A percentile compares a stretch with the other conserved stretches of the same genome.
phyloP scores from a whole-genome alignment of 2,113 vertebrate genomes.

The Pollimyrus isidori region DNA sequence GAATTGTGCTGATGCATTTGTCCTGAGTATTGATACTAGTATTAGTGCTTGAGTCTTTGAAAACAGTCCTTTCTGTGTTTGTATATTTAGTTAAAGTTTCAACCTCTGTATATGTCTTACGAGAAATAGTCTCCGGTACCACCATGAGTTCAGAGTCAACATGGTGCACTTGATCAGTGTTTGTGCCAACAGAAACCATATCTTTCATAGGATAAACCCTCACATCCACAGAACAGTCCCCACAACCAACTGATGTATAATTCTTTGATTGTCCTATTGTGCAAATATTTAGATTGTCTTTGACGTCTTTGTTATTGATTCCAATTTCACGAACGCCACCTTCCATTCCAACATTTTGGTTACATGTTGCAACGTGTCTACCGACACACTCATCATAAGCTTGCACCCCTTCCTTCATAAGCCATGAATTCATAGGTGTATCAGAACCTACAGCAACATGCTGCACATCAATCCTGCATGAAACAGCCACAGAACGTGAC shows the following conservation, averaged over 20 bases:
- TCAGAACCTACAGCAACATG: slow-evolving; percentile 60
- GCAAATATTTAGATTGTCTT: slow-evolving; percentile 11
- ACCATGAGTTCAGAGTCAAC: slow-evolving; percentile 66
- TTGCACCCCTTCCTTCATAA: slow-evolving; percentile 66
- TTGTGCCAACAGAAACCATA: slow-evolving; percentile 48
- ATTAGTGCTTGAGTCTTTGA: slow-evolving; percentile 68
- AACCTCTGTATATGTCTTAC: slow-evolving; percentile 64
- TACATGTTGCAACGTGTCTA: slow-evolving; percentile 42
- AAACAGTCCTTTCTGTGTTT: slow-evolving; percentile 53
- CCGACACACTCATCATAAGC: slow-evolving; percentile 58
- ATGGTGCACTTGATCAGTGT: slow-evolving; percentile 59
- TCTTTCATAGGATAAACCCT: slow-evolving; percentile 52
- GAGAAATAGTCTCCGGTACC: slow-evolving; percentile 59
- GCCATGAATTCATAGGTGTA: slow-evolving; percentile 69
- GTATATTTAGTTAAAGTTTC: slow-evolving; percentile 66
- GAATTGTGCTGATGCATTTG: slow-evolving; percentile 76
- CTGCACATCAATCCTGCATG: slow-evolving; percentile 51
- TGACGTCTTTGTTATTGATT: slow-evolving; percentile 61
- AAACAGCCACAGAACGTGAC: slow-evolving; percentile 51
- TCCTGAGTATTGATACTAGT: slow-evolving; percentile 62
- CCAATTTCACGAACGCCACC: slow-evolving; percentile 55
- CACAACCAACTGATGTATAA: slow-evolving; percentile 66
- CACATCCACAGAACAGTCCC: slow-evolving; percentile 67
- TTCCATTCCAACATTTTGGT: slow-evolving; percentile 60
- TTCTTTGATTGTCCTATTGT: slow-evolving; percentile 31